phyloP scores from a whole-genome alignment of 2,888 invertebrate genomes.

The Nebria salina region DNA sequence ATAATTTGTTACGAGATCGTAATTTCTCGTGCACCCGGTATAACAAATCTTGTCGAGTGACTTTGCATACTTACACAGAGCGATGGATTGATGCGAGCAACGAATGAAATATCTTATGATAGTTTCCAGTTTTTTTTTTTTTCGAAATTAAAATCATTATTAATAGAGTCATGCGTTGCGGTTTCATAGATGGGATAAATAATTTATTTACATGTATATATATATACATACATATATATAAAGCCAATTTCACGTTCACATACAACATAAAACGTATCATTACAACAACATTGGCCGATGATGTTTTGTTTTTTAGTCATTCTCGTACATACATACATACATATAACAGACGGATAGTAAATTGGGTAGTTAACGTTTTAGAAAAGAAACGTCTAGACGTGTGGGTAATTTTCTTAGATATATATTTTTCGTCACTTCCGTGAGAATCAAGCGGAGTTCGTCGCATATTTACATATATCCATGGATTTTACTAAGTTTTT shows the following conservation, averaged over 20 bases:
- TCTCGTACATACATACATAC: background rate
- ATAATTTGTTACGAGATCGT: background rate
- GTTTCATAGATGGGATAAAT: slow-evolving; percentile 30
- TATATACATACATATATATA: background rate
- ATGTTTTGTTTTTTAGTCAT: slow-evolving; percentile 23
- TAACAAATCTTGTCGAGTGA: background rate
- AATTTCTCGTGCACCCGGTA: background rate
- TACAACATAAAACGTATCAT: slow-evolving; percentile 40
- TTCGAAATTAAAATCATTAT: slow-evolving; percentile 34
- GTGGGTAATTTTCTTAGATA: slow-evolving; percentile 38
- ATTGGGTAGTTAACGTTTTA: slow-evolving; percentile 44
- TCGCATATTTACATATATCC: slow-evolving; percentile 7
- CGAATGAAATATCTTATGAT: slow-evolving; percentile 33
- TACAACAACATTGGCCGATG: slow-evolving; percentile 18
- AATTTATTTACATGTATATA: slow-evolving; percentile 41
- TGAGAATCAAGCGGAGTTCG: slow-evolving; percentile 24
- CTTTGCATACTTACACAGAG: background rate
- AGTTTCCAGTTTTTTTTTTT: slow-evolving; percentile 40
- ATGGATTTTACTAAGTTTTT: slow-evolving; percentile 3
- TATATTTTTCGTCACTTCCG: slow-evolving; percentile 40
- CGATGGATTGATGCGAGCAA: slow-evolving; percentile 32
- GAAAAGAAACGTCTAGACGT: slow-evolving; percentile 44
- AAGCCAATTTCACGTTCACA: slow-evolving; percentile 16
- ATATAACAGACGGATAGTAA: slow-evolving; percentile 14
- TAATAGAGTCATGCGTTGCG: slow-evolving; percentile 40